phyloP scores from a whole-genome alignment of 2,113 vertebrate genomes.

The Mus spicilegus region DNA sequence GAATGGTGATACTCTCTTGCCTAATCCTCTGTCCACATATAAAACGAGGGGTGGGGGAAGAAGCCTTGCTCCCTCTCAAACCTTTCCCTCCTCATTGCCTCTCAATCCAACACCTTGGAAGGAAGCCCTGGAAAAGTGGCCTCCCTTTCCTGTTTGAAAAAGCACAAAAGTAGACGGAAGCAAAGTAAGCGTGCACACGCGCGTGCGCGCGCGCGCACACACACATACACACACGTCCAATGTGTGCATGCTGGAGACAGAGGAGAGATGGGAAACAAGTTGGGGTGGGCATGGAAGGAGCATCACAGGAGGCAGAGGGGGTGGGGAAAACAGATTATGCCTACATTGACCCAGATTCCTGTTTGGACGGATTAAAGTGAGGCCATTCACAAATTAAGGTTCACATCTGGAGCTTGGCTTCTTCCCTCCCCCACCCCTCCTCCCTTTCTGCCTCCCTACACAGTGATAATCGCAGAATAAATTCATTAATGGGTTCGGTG shows the following conservation, averaged over 20 bases:
- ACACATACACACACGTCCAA: not conserved
- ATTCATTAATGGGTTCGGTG: constrained; percentile 84
- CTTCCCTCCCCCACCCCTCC: constrained; percentile 22
- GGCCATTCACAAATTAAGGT: constrained; percentile 86
- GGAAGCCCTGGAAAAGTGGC: constrained; percentile 40
- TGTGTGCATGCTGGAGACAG: not conserved
- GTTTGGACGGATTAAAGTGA: constrained; percentile 84
- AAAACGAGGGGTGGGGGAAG: constrained; percentile 16
- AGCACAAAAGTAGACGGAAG: not conserved
- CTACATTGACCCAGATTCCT: constrained; percentile 74
- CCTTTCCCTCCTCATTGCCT: constrained; percentile 9
- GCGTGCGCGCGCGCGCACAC: no score
- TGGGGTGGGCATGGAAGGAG: not conserved
- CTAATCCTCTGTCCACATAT: not conserved
- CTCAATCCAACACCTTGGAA: constrained; percentile 37
- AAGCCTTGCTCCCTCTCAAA: not conserved
- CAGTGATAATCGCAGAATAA: constrained; percentile 82
- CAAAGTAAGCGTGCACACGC: no score
- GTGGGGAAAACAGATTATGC: not conserved
- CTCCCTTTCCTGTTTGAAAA: constrained; percentile 55
- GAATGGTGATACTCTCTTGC: not conserved
- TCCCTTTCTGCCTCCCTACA: constrained; percentile 50
- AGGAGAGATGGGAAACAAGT: not conserved
- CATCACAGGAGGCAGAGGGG: not conserved
- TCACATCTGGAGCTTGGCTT: constrained; percentile 85